phyloP scores from a whole-genome alignment of 2,797 vertebrate species.

The Staurois parvus region DNA sequence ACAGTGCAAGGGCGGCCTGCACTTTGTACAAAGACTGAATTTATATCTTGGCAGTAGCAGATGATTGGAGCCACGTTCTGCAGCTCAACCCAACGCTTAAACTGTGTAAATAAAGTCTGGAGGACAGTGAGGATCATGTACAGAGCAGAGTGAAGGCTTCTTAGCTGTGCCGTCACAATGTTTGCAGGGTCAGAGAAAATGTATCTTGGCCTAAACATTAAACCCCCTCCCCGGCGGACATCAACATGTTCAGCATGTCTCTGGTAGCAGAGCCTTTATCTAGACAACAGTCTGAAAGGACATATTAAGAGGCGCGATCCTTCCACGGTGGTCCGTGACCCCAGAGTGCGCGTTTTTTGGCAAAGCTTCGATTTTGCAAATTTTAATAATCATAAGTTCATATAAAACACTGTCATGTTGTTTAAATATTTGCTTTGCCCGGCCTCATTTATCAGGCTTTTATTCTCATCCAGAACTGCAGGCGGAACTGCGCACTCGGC shows the following conservation, averaged over 20 bases:
- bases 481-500: slow-evolving; percentile 2
- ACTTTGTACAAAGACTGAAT: slow-evolving; percentile 76
- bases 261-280: slow-evolving; percentile 60
- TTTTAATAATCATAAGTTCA: slow-evolving; percentile 73
- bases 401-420: slow-evolving; percentile 78
- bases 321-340: slow-evolving; percentile 75
- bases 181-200: slow-evolving; percentile 41
- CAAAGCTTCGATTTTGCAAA: slow-evolving; percentile 72
- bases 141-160: slow-evolving; percentile 67
- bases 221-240: background rate
- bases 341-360: slow-evolving; percentile 69
- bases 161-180: slow-evolving; percentile 62
- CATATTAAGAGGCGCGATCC: slow-evolving; percentile 63
- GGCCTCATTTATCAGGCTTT: slow-evolving; percentile 77
- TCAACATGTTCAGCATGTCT: slow-evolving; percentile 69
- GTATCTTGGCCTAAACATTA: slow-evolving; percentile 65
- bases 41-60: slow-evolving; percentile 78
- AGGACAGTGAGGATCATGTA: slow-evolving; percentile 73
- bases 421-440: slow-evolving; percentile 76
- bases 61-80: slow-evolving; percentile 73
- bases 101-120: slow-evolving; percentile 87
- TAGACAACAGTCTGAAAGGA: slow-evolving; percentile 66
- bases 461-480: slow-evolving; percentile 65
- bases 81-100: slow-evolving; percentile 77
- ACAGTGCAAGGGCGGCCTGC: slow-evolving; percentile 69